Base-by-base conservation (phyloP, 1,140 invertebrate genomes). In the Drosophila sp. region DNA sequence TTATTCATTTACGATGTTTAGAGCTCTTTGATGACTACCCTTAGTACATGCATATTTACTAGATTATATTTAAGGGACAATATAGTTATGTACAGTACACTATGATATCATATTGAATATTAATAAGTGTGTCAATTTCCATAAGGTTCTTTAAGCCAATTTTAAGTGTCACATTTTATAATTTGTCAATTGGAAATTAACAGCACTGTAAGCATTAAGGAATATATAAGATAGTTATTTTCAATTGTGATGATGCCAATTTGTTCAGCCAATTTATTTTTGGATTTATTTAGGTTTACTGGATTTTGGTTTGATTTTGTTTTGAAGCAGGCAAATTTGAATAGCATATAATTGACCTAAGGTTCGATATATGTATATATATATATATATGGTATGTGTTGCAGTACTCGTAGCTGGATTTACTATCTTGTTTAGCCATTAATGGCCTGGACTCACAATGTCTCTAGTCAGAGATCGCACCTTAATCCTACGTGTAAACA, bases 391-490 rank as follows among this genome's bases (percentile, higher is more conserved):
- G n/a, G n/a, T n/a, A n/a, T n/a, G n/a, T 21, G n/a, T 45, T 54
- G 53, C 29, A 13, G 4, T 57, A 62, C 7, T 72, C 50, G 45
- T 51, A 57, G 48, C 6, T 53, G 38, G 13, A 38, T 14, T 48
- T 11, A 57, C 46, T 21, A 21, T 21, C 4, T 21, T 21, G 21
- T 27, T 34, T 36, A 16, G 34, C 59, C 21, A 21, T 21, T 21
- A 21, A 70, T 61, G 65, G 63, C 59, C 67, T 62, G 67, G 54
- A 90, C 87, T 90, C 87, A 90, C 87, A 83, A 67, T 89, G 87
- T 90, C 87, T 90, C 82, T 83, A 77, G 87, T 71, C 79, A 90
- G 83, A 89, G 80, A 89, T 83, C 81, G 76, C 83, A 89, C 69
- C 76, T 89, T 89, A 89, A 89, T 80, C 83, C 79, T 89, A 89